Base-by-base conservation (phyloP, 1,140 invertebrate genomes). In the Trinorchestia longiramus region DNA sequence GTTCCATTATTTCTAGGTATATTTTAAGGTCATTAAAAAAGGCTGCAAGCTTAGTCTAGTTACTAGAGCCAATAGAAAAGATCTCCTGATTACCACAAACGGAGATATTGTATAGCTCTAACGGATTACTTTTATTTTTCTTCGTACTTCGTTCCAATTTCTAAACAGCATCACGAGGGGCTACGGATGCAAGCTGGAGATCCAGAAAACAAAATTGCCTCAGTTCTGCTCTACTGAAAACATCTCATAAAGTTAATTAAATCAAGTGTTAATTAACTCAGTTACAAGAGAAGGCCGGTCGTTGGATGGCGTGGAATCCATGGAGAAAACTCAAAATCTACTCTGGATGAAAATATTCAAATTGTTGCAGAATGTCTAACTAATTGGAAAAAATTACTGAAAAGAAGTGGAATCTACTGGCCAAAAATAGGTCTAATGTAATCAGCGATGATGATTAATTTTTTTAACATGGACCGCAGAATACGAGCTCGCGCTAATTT, bases 211-310 rank as follows among this genome's bases (percentile, higher is more conserved):
- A 77, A 77, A 77, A 77, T 77, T 36, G 36, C 11, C 62, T 77
- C 62, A 28, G 62, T 77, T 77, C 62, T 28, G 62, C 28, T 77
- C 62, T 77, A 36, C 62, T 77, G 28, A 77, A 77, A 77, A 77
- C 15, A 77, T 77, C 62, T 77, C 62, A 77, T 77, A 77, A 77
- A 77, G 62, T 77, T 77, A 77, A 77, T 77, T 77, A 77, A 77
- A 28, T 77, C 62, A 36, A 77, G 62, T 77, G 62, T 77, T 77
- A 77, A 77, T 77, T 77, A 77, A 77, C 28, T 77, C 62, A 77
- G 62, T 77, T 77, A 77, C 62, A 77, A 77, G 36, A 11, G 62
- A 11, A 23, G 62, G 15, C 62, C 1, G 62, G 62, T 77, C 62
- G 62, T 36, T 19, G 62, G 62, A 77, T 77, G 28, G 62, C 15